Conservation (phyloP, 2,888 invertebrate species). For the Parasteatoda lunata region DNA sequence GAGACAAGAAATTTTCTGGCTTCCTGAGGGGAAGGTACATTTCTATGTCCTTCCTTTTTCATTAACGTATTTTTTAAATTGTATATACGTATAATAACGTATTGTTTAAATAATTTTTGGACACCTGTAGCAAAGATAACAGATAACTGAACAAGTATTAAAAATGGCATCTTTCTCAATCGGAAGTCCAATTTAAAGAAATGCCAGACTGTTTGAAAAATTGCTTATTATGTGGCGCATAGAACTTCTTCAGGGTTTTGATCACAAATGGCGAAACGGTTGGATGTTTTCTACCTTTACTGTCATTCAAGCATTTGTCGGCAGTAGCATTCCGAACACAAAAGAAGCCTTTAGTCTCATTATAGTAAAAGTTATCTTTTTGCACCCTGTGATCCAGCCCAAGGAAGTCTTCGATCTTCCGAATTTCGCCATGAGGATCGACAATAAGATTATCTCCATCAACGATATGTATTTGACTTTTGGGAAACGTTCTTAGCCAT, state of each 20-base stretch:
- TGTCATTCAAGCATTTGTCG: slow-evolving; percentile 92
- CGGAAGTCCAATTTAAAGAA: slow-evolving; percentile 86
- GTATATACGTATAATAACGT: too few relatives aligned
- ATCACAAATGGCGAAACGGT: slow-evolving; percentile 86
- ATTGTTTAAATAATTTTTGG: too few relatives aligned
- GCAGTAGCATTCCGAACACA: slow-evolving; percentile 78
- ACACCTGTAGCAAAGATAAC: too few relatives aligned
- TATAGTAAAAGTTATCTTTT: slow-evolving; percentile 94
- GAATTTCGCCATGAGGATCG: slow-evolving; percentile 90
- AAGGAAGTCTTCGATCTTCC: slow-evolving; percentile 90
- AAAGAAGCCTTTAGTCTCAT: slow-evolving; percentile 96
- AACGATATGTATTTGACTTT: slow-evolving; percentile 93
- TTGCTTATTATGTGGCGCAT: slow-evolving; percentile 91
- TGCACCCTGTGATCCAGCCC: slow-evolving; percentile 83
- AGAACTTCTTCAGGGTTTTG: slow-evolving; percentile 87
- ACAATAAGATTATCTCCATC: slow-evolving; percentile 94
- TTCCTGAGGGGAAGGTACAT: too few relatives aligned
- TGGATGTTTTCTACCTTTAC: slow-evolving; percentile 89
- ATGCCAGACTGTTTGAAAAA: slow-evolving; percentile 95
- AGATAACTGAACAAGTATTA: too few relatives aligned
- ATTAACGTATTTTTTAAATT: too few relatives aligned
- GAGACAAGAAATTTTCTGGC: too few relatives aligned
- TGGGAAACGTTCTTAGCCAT: slow-evolving; percentile 94
- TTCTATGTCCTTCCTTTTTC: too few relatives aligned
- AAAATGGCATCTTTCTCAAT: too few relatives aligned